Evolutionary conservation across 2,888 invertebrate genomes (phyloP).

Genomic region (Thera britannica): DNA sequence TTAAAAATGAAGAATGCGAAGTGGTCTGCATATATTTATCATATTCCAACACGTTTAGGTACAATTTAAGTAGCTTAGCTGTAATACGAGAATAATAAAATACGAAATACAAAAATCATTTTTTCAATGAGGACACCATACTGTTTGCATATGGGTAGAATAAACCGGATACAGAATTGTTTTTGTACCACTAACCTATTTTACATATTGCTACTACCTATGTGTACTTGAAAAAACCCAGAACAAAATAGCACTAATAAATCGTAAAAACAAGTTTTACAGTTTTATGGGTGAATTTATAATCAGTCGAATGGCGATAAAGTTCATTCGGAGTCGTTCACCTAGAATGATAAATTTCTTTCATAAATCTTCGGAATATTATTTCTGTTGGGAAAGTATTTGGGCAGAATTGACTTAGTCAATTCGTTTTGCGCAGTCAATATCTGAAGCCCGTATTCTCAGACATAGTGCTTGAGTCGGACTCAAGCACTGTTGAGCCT

Average conservation of each 20-base stretch:
- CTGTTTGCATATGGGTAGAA: background rate
- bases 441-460: too few species aligned
- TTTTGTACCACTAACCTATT: slow-evolving; percentile 22
- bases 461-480: too few species aligned
- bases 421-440: background rate
- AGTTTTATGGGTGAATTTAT: slow-evolving; percentile 33
- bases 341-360: slow-evolving; percentile 12
- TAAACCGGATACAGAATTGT: background rate
- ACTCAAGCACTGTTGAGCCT: too few species aligned
- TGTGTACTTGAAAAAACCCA: slow-evolving; percentile 6
- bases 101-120: background rate
- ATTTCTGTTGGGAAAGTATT: too few species aligned
- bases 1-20: too few species aligned
- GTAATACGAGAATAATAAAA: background rate
- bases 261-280: slow-evolving; percentile 18
- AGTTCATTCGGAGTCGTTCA: slow-evolving; percentile 40
- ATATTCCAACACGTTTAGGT: too few species aligned
- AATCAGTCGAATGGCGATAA: slow-evolving; percentile 29
- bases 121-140: background rate
- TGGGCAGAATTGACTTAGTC: background rate
- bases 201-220: slow-evolving; percentile 8
- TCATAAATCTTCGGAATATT: too few species aligned
- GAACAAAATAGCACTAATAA: slow-evolving; percentile 18
- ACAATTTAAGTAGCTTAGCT: too few species aligned
- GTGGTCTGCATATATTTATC: too few species aligned